Evolutionary conservation across 2,113 vertebrate genomes (phyloP).

Genomic region (Passer domesticus): DNA sequence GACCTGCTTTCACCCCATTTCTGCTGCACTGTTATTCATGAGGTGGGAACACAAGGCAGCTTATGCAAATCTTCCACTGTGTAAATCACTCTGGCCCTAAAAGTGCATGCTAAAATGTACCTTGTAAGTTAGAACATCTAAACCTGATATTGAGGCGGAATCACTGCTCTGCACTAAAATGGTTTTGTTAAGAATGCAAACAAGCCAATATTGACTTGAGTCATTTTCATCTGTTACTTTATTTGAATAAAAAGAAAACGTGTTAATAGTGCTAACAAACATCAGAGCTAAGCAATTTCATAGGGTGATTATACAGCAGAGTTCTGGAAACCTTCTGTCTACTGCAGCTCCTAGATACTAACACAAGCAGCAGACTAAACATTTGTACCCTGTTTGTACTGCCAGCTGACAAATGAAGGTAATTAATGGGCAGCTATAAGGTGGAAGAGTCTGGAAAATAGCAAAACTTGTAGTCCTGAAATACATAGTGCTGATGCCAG

Average conservation of each 20-base stretch:
- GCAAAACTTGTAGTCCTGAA: conserved; percentile 45
- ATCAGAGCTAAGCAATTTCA: conserved; percentile 52
- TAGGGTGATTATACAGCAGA: conserved; percentile 50
- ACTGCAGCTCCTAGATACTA: conserved; percentile 60
- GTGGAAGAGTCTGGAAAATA: conserved; percentile 65
- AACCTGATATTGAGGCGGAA: background rate
- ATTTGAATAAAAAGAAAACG: conserved; percentile 41
- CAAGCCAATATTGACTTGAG: background rate
- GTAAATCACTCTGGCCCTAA: background rate
- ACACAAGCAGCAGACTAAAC: conserved; percentile 78
- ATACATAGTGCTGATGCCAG: conserved; percentile 11
- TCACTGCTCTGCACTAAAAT: background rate
- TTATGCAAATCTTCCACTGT: background rate
- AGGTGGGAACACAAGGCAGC: background rate
- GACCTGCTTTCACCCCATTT: background rate
- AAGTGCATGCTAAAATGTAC: background rate
- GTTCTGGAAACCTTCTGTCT: conserved; percentile 68
- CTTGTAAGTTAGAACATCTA: background rate
- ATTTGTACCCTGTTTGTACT: conserved; percentile 67
- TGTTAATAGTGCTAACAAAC: conserved; percentile 2
- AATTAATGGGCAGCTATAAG: conserved; percentile 74
- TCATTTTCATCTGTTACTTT: background rate
- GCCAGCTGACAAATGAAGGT: conserved; percentile 71
- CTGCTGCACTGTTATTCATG: background rate
- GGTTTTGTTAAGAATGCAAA: background rate